Base-by-base conservation (phyloP, 2,888 invertebrate genomes). In the Saturnia pavonia region DNA sequence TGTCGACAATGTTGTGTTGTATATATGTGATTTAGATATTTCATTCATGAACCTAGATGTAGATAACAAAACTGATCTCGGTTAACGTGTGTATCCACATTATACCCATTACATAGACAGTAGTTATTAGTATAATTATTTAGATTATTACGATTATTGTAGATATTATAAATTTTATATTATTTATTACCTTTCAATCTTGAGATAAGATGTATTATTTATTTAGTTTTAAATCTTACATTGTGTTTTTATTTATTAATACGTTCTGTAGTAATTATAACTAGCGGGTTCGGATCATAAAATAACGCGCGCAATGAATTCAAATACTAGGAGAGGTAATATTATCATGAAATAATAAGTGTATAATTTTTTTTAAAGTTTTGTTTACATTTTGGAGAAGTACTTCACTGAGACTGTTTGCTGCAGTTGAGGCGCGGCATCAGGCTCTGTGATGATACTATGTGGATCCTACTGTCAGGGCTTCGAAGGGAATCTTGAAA, bases 401-500 rank as follows among this genome's bases (percentile, higher is more conserved):
- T n/a, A 57, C 25, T 25, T 12, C 7, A 65, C 19, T 40, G n/a
- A n/a, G 65, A n/a, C 34, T n/a, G 54, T 54, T 54, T 54, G n/a
- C 1, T 40, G 14, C 11, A 11, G 48, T 34, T 48, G 25, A 25
- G 22, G 42, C n/a, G 45, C 14, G 51, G 42, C 42, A 12, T 67
- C 54, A 70, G 67, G 67, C 54, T 60, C 57, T 54, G 9, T 54
- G n/a, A 19, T 54, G 22, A n/a, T n/a, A n/a, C n/a, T n/a, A n/a
- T n/a, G n/a, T n/a, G n/a, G n/a, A n/a, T n/a, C n/a, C 27, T 25
- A 60, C 11, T 70, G 66, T 67, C 51, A 51, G 48, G 69, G 42
- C 42, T 42, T n/a, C 48, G 57, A 54, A 66, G 71, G 69, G 68
- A 67, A 42, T 45, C 60, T 72, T 51, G 67, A 68, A 65, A 71